Percentiles rank a stretch among this genome's conserved stretches.
phyloP scores from a whole-genome alignment of 2,113 vertebrate genomes.

The Cyanistes caeruleus region DNA sequence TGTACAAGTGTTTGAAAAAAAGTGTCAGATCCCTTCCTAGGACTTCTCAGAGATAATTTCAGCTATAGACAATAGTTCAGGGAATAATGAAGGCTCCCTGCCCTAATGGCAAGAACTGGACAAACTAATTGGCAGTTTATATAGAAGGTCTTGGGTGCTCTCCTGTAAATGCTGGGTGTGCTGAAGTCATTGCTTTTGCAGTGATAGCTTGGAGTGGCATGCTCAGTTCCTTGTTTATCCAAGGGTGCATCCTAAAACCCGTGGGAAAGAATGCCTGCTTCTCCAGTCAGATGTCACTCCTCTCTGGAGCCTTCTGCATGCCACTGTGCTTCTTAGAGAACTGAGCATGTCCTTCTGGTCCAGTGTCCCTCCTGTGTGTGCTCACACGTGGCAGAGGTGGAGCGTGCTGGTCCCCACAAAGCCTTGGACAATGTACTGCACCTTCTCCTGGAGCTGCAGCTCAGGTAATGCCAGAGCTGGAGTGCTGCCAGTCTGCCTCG shows the following conservation, averaged over 20 bases:
- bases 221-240: neutral
- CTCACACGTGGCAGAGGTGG: fast-evolving
- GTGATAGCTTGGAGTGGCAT: neutral
- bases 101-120: neutral
- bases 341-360: neutral
- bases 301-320: neutral
- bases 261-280: neutral
- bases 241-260: neutral
- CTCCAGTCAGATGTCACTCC: neutral
- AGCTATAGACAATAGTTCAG: neutral
- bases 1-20: neutral
- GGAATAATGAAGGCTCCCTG: neutral
- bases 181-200: neutral
- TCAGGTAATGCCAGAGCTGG: neutral
- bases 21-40: neutral
- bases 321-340: neutral
- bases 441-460: neutral
- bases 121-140: neutral
- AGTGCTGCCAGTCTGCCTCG: neutral
- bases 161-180: neutral
- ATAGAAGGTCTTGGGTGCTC: neutral
- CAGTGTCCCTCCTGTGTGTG: neutral
- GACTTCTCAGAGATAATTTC: neutral
- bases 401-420: neutral
- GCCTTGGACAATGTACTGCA: neutral